Evolutionary conservation across 2,888 invertebrate species (phyloP), one percentile per base, ranked within the genome.

Genomic region (Clostera curtula): DNA sequence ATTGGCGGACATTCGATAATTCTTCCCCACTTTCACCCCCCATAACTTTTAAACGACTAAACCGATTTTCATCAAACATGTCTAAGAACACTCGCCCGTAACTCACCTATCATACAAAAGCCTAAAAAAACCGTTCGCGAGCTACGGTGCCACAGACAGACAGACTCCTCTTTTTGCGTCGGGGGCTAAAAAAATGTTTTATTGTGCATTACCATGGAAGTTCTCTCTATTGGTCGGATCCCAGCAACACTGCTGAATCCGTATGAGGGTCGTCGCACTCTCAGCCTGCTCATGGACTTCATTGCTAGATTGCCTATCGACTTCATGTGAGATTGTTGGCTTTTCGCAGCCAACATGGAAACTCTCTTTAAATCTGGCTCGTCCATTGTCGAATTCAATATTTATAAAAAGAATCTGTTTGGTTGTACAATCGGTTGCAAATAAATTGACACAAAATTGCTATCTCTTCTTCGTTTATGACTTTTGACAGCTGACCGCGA

Each of bases 181-280:
- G n/a, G n/a, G n/a, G n/a, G n/a, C n/a, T n/a, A n/a, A n/a, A 8
- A 26, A 6, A 15, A 2, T 8, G 8, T 12, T 14, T 12, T 3
- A 73, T 19, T 1, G 3, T 5, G 12, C 4, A 9, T n/a, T 24
- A 29, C 74, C 59, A 67, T 66, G 3, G 79, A 77, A 9, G 62
- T 52, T 28, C 67, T 61, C 24, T 73, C 72, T 1, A 61, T 28
- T 0, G 65, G 61, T 23, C 58, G 59, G 15, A 80, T 51, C 0
- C 77, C 74, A 6, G 71, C 45, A 0, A 77, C 54, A 5, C 61
- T 56, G 6, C 48, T 4, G 16, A 74, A 82, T 0, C 80, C 80
- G 34, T 45, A 76, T 0, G 79, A 76, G 0, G 31, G 40, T 29
- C 32, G 60, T 2, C 79, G 49, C n/a, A 74, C 14, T 26, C 33